Evolutionary conservation across 1,140 invertebrate genomes (phyloP).

Genomic region (Bombus pyrosoma): DNA sequence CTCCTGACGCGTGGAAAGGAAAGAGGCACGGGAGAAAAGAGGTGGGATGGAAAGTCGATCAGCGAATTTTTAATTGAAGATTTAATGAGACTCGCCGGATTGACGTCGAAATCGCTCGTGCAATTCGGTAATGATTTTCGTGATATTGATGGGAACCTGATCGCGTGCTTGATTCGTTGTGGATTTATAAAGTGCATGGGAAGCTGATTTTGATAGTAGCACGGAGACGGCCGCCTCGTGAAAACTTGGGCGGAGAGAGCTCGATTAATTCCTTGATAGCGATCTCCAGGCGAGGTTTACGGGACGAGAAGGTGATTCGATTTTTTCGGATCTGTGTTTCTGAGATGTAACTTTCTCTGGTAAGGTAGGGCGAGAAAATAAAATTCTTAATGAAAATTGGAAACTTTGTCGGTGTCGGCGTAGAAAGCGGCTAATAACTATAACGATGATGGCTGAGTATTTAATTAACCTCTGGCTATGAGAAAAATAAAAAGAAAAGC

Average conservation of each 20-base stretch:
- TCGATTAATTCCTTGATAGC: slow-evolving; percentile 8
- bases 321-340: not conserved
- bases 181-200: not conserved
- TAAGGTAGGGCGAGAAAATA: not conserved
- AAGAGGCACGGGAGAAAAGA: too few species aligned
- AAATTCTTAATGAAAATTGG: too few species aligned
- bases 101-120: not conserved
- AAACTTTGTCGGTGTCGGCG: too few species aligned
- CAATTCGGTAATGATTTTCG: slow-evolving; percentile 37
- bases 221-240: too few species aligned
- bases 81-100: slow-evolving; percentile 27
- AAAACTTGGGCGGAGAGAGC: not conserved
- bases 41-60: slow-evolving; percentile 16
- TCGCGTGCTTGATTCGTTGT: slow-evolving; percentile 9
- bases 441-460: too few species aligned
- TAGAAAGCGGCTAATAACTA: too few species aligned
- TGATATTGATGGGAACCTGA: not conserved
- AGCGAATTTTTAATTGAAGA: slow-evolving; percentile 43
- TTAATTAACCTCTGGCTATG: not conserved
- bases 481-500: not conserved
- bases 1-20: not conserved
- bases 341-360: not conserved
- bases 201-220: not conserved
- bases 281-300: not conserved
- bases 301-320: not conserved